These are phyloP conservation scores for Heliothis subflexa DNA, from an alignment of 1,140 invertebrate species.

Conservation along the genomic window DNA sequence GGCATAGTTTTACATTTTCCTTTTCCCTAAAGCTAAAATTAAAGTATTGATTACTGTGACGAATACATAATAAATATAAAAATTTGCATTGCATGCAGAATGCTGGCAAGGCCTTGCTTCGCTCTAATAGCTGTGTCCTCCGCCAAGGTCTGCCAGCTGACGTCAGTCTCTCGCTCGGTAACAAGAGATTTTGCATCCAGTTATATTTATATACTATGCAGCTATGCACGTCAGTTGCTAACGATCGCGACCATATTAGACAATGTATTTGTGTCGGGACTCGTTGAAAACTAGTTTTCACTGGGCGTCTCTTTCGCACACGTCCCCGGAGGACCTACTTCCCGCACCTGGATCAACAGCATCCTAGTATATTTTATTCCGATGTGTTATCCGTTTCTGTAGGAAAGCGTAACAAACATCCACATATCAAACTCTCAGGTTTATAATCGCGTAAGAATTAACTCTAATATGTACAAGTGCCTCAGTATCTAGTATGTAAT, in stretches of 20 bases:
- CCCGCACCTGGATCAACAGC: too few relatives aligned
- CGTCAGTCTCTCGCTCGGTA: slow-evolving; percentile 74
- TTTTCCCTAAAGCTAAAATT: neutral
- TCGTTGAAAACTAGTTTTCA: too few relatives aligned
- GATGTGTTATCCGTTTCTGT: too few relatives aligned
- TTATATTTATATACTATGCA: slow-evolving; percentile 50
- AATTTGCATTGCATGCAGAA: slow-evolving; percentile 71
- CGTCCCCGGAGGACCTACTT: too few relatives aligned
- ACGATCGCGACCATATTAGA: slow-evolving; percentile 20
- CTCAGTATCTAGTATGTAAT: neutral
- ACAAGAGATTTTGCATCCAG: slow-evolving; percentile 68
- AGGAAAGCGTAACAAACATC: too few relatives aligned
- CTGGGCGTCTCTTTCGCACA: too few relatives aligned
- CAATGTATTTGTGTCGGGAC: slow-evolving; percentile 14
- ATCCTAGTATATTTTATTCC: too few relatives aligned
- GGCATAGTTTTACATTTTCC: neutral
- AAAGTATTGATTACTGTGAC: neutral
- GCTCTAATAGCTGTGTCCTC: slow-evolving; percentile 79
- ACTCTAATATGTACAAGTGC: too few relatives aligned
- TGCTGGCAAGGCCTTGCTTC: slow-evolving; percentile 75
- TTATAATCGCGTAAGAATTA: too few relatives aligned
- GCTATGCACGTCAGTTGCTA: slow-evolving; percentile 46
- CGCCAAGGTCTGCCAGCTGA: slow-evolving; percentile 78
- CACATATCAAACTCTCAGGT: too few relatives aligned
- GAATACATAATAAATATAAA: slow-evolving; percentile 54